A percentile compares a stretch with the other conserved stretches of the same genome.
These are phyloP conservation scores for Polypedilum pembai DNA, from an alignment of 1,140 invertebrate genomes.

Conservation along the genomic window DNA sequence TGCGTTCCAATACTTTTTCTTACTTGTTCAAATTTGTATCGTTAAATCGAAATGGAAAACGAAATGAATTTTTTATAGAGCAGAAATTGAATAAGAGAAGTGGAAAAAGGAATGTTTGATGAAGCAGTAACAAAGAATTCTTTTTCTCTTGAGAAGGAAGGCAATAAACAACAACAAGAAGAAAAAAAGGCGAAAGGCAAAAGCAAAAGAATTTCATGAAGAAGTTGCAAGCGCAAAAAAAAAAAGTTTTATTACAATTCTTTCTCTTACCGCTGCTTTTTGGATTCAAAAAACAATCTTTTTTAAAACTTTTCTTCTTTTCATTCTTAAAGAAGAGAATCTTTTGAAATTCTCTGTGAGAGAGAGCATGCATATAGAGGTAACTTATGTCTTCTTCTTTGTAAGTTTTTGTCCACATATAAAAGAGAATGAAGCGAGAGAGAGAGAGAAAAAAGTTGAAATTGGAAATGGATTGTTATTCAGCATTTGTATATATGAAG, in stretches of 20 bases:
- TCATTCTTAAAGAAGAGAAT: background rate
- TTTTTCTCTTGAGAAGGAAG: background rate
- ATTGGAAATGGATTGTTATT: conserved; percentile 15
- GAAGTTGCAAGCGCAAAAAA: background rate
- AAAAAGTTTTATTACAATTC: conserved; percentile 18
- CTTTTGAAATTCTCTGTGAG: background rate
- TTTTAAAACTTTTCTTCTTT: background rate
- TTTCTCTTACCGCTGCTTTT: background rate
- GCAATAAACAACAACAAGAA: background rate
- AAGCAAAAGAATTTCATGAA: background rate
- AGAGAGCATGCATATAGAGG: background rate
- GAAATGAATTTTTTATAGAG: conserved; percentile 1
- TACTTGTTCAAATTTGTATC: conserved; percentile 14
- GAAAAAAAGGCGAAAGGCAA: background rate
- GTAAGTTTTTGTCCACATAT: too few relatives aligned
- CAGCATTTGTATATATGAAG: background rate
- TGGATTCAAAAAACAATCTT: background rate
- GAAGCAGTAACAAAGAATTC: conserved; percentile 4
- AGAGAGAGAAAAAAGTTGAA: background rate
- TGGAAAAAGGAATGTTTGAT: conserved; percentile 9
- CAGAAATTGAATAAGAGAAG: background rate
- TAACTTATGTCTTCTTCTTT: background rate
- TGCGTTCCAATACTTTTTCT: too few relatives aligned
- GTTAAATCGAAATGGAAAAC: conserved; percentile 18
- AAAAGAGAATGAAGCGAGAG: background rate